Evolutionary conservation across 2,888 invertebrate genomes (phyloP).

Genomic region (Pseudolycoriella hygida): DNA sequence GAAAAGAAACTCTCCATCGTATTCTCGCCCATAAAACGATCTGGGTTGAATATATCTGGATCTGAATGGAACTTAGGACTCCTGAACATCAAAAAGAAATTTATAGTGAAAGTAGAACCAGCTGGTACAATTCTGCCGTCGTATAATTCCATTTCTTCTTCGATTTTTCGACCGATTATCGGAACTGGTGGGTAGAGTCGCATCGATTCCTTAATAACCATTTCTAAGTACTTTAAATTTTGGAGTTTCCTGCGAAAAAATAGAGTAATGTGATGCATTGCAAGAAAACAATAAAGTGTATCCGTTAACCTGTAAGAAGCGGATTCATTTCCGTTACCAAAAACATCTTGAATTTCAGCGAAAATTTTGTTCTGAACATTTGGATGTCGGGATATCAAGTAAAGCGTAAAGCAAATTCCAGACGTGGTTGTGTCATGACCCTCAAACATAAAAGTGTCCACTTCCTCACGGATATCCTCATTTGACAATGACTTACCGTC

Average conservation of each 20-base stretch:
- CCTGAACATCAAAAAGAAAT: conserved; percentile 11
- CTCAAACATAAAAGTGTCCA: conserved; percentile 58
- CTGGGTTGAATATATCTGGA: conserved; percentile 22
- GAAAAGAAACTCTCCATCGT: conserved; percentile 22
- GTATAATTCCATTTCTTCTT: conserved; percentile 15
- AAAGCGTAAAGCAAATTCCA: conserved; percentile 33
- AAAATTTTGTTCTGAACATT: conserved; percentile 31
- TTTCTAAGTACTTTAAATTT: conserved; percentile 24
- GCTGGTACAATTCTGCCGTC: conserved; percentile 5
- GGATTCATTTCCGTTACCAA: conserved; percentile 20
- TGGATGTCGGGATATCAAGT: conserved; percentile 29
- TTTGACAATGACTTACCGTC: conserved; percentile 39
- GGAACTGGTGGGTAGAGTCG: conserved; percentile 26
- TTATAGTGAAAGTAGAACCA: conserved; percentile 6
- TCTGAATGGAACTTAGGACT: conserved; percentile 20
- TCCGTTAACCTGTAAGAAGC: conserved; percentile 16
- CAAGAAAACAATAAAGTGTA: conserved; percentile 1
- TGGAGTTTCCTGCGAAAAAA: conserved; percentile 19
- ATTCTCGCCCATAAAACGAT: conserved; percentile 23
- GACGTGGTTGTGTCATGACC: conserved; percentile 35
- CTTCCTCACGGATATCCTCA: conserved; percentile 45
- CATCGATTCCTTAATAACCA: conserved; percentile 26
- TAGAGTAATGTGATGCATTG: conserved; percentile 17
- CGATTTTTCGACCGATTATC: conserved; percentile 16
- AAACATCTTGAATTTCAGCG: conserved; percentile 27